phyloP scores from a whole-genome alignment of 2,797 vertebrate species.

The Lophotriccus pileatus region DNA sequence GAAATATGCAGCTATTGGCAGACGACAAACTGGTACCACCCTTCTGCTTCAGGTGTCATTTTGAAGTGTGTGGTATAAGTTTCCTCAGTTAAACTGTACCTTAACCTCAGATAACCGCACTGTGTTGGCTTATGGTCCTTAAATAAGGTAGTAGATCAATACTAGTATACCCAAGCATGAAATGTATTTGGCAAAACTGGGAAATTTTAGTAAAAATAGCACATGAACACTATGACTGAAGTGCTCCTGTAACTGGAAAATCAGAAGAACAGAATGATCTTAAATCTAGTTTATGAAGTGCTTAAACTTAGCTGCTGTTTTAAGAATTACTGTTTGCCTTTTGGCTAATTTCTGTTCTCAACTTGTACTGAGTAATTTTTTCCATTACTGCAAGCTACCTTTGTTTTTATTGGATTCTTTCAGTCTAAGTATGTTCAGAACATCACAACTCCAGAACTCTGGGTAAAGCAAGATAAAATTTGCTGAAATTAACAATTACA shows the following conservation, averaged over 20 bases:
- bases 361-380: constrained; percentile 64
- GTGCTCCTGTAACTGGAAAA: not conserved
- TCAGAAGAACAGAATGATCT: not conserved
- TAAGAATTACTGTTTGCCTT: constrained; percentile 52
- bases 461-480: constrained; percentile 50
- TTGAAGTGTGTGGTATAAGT: rapidly evolving
- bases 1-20: not conserved
- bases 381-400: constrained; percentile 71
- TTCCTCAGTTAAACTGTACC: not conserved
- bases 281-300: not conserved
- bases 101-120: not conserved
- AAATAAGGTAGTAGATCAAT: not conserved
- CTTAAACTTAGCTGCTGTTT: constrained; percentile 46
- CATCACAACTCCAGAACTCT: constrained; percentile 10
- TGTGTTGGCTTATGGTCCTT: not conserved
- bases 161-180: not conserved
- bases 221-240: not conserved
- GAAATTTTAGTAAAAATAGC: not conserved
- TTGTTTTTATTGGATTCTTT: constrained; percentile 72
- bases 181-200: not conserved
- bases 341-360: constrained; percentile 57
- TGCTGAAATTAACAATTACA: not conserved
- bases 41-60: not conserved
- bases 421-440: constrained; percentile 63
- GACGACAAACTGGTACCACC: not conserved